phyloP scores from a whole-genome alignment of 1,140 invertebrate species.

The Daktulosphaira vitifoliae region DNA sequence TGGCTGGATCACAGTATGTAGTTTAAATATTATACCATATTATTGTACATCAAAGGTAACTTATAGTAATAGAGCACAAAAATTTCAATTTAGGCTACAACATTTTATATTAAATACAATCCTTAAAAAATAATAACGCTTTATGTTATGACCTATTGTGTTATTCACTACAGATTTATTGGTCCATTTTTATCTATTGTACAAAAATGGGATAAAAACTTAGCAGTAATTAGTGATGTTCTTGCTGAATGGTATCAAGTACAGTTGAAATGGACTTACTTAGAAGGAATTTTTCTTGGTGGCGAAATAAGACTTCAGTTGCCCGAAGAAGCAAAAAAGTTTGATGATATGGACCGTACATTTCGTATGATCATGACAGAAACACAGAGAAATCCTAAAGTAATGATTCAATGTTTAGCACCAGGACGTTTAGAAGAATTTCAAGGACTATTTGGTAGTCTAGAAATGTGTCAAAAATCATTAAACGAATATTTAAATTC shows the following conservation, averaged over 20 bases:
- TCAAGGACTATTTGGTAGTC: conserved; percentile 56
- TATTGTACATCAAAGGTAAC: conserved; percentile 9
- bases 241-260: conserved; percentile 75
- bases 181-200: conserved; percentile 72
- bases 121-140: too few relatives aligned
- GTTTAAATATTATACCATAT: conserved; percentile 5
- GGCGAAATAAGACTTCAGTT: conserved; percentile 75
- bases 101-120: too few relatives aligned
- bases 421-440: conserved; percentile 62
- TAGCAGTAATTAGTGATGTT: conserved; percentile 73
- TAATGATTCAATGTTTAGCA: conserved; percentile 65
- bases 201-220: conserved; percentile 71
- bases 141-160: too few relatives aligned
- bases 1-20: conserved; percentile 69
- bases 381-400: conserved; percentile 63
- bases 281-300: conserved; percentile 76
- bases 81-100: too few relatives aligned
- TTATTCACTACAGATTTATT: conserved; percentile 56
- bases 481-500: conserved; percentile 80
- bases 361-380: conserved; percentile 76
- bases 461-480: conserved; percentile 85
- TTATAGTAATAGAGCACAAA: conserved; percentile 13
- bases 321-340: conserved; percentile 78
- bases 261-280: conserved; percentile 80
- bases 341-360: conserved; percentile 73